These are phyloP conservation scores for Bellardia bayeri DNA, from an alignment of 2,888 invertebrate species.

Conservation along the genomic window DNA sequence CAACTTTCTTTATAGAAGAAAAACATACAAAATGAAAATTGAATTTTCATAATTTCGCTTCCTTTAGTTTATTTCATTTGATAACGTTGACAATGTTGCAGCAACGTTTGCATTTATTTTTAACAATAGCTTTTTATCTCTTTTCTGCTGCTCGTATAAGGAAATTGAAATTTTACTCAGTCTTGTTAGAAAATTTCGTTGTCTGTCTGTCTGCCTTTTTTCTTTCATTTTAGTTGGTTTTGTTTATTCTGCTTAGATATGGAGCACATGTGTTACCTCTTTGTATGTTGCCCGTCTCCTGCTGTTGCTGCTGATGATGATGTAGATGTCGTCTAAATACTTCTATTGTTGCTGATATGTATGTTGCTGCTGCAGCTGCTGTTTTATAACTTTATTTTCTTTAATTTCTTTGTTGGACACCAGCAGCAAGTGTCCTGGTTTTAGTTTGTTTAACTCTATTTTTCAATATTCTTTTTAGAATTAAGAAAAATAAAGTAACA, in stretches of 20 bases:
- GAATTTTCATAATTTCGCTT: conserved; percentile 64
- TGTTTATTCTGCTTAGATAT: conserved; percentile 25
- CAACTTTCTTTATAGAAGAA: background rate
- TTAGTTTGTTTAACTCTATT: conserved; percentile 41
- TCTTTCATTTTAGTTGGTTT: conserved; percentile 6
- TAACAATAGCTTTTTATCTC: conserved; percentile 6
- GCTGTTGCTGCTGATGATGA: conserved; percentile 9
- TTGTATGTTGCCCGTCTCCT: background rate
- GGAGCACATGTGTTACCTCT: conserved; percentile 42
- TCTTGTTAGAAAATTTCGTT: conserved; percentile 50
- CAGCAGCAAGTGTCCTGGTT: conserved; percentile 44
- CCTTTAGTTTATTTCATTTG: conserved; percentile 12
- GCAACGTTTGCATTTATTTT: conserved; percentile 47
- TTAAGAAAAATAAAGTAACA: conserved; percentile 24
- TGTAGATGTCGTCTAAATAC: conserved; percentile 44
- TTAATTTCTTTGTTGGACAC: conserved; percentile 60
- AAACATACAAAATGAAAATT: conserved; percentile 56
- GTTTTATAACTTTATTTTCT: conserved; percentile 60
- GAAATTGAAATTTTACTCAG: conserved; percentile 67
- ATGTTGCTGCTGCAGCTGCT: conserved; percentile 19
- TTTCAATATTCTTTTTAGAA: conserved; percentile 50
- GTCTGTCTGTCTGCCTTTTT: background rate
- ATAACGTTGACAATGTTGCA: conserved; percentile 38
- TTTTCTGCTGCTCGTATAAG: conserved; percentile 11
- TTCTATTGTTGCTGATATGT: conserved; percentile 17